Conservation (phyloP, 2,797 vertebrate genomes). For the Syngnathus rostellatus region DNA sequence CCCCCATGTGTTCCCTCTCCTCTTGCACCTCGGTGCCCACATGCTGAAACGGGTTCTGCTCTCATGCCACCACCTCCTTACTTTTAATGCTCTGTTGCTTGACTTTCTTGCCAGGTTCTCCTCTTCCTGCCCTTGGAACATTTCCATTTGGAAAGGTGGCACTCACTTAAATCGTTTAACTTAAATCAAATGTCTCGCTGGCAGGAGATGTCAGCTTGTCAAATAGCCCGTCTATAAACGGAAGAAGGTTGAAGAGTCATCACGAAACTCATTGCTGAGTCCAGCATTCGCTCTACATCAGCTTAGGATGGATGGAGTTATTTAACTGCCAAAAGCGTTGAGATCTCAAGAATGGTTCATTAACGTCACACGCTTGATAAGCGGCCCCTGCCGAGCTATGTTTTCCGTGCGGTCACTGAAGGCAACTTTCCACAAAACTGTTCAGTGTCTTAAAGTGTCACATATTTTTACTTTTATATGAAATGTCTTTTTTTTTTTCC, state of each 20-base stretch:
- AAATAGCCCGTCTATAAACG: background rate
- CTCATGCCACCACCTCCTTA: constrained; percentile 11
- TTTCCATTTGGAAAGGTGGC: background rate
- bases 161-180: background rate
- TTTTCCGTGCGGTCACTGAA: no score
- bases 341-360: no score
- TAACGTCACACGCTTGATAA: no score
- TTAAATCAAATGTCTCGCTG: background rate
- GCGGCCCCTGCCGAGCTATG: no score
- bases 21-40: background rate
- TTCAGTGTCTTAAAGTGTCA: no score
- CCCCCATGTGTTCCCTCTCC: constrained; percentile 20
- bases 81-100: background rate
- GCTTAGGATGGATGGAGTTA: no score
- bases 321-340: no score
- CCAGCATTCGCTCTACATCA: no score
- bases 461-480: no score
- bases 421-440: no score
- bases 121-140: constrained; percentile 20
- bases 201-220: background rate
- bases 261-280: no score
- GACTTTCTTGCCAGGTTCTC: constrained; percentile 5
- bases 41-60: background rate
- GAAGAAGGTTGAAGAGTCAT: no score
- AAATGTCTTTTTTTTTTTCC: background rate